These are phyloP conservation scores for Zaprionus ghesquierei DNA, from an alignment of 1,140 invertebrate genomes.

Conservation along the genomic window DNA sequence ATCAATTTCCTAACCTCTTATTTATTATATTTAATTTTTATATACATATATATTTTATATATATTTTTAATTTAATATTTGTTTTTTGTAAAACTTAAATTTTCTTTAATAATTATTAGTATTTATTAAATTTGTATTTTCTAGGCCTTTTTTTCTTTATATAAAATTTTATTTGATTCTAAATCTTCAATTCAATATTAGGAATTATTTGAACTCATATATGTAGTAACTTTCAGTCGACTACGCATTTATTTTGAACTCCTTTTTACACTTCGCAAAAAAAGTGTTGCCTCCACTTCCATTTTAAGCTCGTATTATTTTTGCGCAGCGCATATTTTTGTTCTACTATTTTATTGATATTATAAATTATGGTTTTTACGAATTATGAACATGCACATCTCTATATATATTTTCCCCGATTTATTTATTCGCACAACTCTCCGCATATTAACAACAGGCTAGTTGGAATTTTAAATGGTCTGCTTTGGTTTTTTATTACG, in stretches of 20 bases:
- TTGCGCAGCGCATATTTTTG: conserved; percentile 16
- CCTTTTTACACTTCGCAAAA: conserved; percentile 14
- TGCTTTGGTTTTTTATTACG: conserved; percentile 5
- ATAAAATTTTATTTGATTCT: too few species aligned
- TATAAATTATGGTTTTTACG: conserved; percentile 66
- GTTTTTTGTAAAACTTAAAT: too few species aligned
- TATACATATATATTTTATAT: too few species aligned
- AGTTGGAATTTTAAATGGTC: conserved; percentile 20
- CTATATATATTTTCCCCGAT: conserved; percentile 16
- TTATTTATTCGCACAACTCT: neutral
- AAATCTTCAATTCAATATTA: too few species aligned
- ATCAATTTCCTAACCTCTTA: too few species aligned
- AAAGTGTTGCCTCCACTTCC: conserved; percentile 33
- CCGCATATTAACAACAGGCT: conserved; percentile 14
- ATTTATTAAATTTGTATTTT: too few species aligned
- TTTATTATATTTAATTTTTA: too few species aligned
- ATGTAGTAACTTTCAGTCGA: neutral
- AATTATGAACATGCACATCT: conserved; percentile 58
- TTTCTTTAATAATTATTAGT: too few species aligned
- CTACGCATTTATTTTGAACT: neutral
- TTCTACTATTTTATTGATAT: conserved; percentile 59
- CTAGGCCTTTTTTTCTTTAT: too few species aligned
- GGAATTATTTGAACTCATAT: too few species aligned
- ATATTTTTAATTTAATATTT: too few species aligned
- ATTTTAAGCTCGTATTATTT: conserved; percentile 50